Evolutionary conservation across 2,797 vertebrate species (phyloP).

Genomic region (Chaetodon trifasciatus): DNA sequence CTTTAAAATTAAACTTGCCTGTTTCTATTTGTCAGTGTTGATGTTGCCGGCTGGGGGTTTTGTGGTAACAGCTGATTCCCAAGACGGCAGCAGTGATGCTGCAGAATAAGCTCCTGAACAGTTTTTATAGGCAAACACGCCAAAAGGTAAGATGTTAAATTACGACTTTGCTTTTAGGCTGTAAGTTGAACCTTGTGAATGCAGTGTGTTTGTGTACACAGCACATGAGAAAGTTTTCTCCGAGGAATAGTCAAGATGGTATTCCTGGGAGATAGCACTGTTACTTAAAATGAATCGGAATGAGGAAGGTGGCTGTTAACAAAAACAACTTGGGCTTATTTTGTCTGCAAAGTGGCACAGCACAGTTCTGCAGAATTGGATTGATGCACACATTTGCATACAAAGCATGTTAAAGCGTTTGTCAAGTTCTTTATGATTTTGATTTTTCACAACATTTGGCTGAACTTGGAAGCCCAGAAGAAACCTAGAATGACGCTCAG

Average conservation of each 20-base stretch:
- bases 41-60: constrained; percentile 50
- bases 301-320: constrained; percentile 22
- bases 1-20: constrained; percentile 42
- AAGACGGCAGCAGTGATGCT: constrained; percentile 56
- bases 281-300: constrained; percentile 32
- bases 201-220: constrained; percentile 46
- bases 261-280: constrained; percentile 50
- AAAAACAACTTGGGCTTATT: constrained; percentile 14
- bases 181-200: constrained; percentile 31
- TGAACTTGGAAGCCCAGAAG: too few species aligned
- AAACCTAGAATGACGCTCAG: too few species aligned
- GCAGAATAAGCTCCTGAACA: constrained; percentile 47
- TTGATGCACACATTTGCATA: constrained; percentile 1
- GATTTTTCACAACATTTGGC: too few species aligned
- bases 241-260: constrained; percentile 36
- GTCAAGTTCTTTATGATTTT: too few species aligned
- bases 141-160: constrained; percentile 65
- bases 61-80: constrained; percentile 63
- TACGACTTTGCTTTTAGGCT: constrained; percentile 45
- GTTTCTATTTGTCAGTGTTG: constrained; percentile 43
- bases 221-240: constrained; percentile 34
- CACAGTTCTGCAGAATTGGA: neutral
- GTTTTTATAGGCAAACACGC: constrained; percentile 61
- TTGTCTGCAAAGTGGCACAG: constrained; percentile 2
- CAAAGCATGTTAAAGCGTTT: neutral